Evolutionary conservation across 2,113 vertebrate genomes (phyloP), one percentile per base, ranked within the genome.

Genomic region (Xenopus tropicalis): DNA sequence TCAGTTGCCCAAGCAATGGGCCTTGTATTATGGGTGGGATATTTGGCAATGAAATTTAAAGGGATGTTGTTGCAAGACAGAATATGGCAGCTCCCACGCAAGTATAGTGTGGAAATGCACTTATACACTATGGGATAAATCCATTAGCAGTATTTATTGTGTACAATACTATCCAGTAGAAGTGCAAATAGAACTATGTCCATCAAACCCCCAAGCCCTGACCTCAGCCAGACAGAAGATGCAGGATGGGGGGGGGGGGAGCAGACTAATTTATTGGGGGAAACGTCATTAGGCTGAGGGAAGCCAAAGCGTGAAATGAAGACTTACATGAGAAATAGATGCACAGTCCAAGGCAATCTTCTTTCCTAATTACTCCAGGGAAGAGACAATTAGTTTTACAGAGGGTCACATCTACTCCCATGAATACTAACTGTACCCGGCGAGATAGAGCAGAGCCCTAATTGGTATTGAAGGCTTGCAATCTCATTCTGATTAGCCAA

Each of bases 231-330:
- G 16, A 24, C 1, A 52, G 29, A 67, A 44, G 25, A 22, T 61
- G 21, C 19, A 54, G 20, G 7, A 25, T 56, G 19, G 65, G 42
- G 16, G 20, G 54, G 19, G 61, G 23, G 11, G 25, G 56, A 72
- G 61, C 62, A 57, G 59, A 61, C 61, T 67, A 67, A 74, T 74
- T 61, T 74, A 62, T 43, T 17, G 44, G 23, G 8, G 24, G 52
- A 52, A 43, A 48, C 57, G 57, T 74, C 44, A 74, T 68, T 61
- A 51, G 56, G 21, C 61, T 37, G 72, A 52, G 42, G 72, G 72
- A 74, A 68, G 72, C 65, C 57, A 65, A 74, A 66, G 72, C 72
- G 57, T 74, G 72, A 74, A 74, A 74, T 74, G 56, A 68, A 69
- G 65, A 61, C 42, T 68, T 68, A 69, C 72, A 61, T 61, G 65